These are phyloP conservation scores for Probosciger aterrimus DNA, from an alignment of 2,113 vertebrate genomes.

Conservation along the genomic window DNA sequence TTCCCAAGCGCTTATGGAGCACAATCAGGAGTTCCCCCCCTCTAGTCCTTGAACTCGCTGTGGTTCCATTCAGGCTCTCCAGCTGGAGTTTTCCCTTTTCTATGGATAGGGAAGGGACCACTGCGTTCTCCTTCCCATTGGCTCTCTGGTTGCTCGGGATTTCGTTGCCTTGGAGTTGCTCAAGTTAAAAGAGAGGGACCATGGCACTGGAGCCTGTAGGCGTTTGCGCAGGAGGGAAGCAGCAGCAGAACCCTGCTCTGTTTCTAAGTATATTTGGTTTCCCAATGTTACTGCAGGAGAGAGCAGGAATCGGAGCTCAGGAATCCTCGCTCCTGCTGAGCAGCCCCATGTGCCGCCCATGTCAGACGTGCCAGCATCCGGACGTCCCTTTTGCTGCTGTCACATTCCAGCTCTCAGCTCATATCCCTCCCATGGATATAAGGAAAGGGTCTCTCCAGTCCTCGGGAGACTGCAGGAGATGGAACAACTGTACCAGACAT, in stretches of 20 bases:
- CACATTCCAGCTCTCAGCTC: not conserved
- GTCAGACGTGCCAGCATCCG: not conserved
- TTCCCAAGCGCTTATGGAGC: not conserved
- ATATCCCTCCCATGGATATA: not conserved
- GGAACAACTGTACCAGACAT: accelerated
- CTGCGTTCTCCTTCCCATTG: conserved; percentile 39
- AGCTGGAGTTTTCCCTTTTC: conserved; percentile 35
- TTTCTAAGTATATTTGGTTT: conserved; percentile 71
- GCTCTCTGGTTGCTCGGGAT: conserved; percentile 71
- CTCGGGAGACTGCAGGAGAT: not conserved
- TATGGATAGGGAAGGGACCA: not conserved
- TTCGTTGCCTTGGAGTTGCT: conserved; percentile 76
- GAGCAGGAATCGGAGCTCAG: conserved; percentile 68
- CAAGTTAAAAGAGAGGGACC: conserved; percentile 46
- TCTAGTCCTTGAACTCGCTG: not conserved
- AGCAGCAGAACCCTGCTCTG: conserved; percentile 61
- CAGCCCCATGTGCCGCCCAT: not conserved
- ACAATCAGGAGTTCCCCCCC: not conserved
- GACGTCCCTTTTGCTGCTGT: not conserved
- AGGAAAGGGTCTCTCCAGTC: not conserved
- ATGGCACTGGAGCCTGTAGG: conserved; percentile 57
- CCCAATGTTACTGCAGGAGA: conserved; percentile 30
- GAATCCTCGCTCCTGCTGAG: conserved; percentile 12
- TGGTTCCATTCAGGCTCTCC: not conserved
- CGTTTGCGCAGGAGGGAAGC: conserved; percentile 73